Conservation (phyloP, 2,113 vertebrate species). For the Lepus timidus region DNA sequence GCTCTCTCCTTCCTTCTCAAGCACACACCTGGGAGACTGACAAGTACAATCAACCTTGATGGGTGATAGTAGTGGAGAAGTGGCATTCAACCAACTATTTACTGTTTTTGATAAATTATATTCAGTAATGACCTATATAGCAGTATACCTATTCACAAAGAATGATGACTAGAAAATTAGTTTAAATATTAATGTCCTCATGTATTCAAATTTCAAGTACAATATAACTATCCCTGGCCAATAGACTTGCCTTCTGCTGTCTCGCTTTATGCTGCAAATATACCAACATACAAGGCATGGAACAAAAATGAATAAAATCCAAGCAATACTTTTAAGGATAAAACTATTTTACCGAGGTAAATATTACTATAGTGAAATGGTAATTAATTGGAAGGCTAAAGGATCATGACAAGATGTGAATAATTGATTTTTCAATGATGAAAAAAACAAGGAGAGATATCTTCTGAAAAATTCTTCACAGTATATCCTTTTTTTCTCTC, state of each 20-base stretch:
- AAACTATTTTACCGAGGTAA: constrained; percentile 5
- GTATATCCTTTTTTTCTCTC: not conserved
- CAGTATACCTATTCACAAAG: not conserved
- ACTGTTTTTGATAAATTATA: constrained; percentile 4
- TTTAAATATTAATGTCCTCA: not conserved
- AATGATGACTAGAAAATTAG: not conserved
- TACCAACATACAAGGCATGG: not conserved
- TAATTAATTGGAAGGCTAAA: constrained; percentile 11
- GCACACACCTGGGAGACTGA: not conserved
- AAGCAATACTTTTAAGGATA: constrained; percentile 12
- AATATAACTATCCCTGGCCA: not conserved
- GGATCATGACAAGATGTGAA: not conserved
- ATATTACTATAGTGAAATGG: not conserved
- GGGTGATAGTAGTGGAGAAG: not conserved
- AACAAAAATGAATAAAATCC: constrained; percentile 8
- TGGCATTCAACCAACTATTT: not conserved
- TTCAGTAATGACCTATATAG: not conserved
- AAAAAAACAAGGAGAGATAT: not conserved
- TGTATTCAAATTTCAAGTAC: constrained; percentile 35
- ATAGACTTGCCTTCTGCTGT: not conserved
- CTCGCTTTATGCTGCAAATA: constrained; percentile 41
- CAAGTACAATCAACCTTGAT: constrained; percentile 34
- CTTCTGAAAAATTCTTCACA: constrained; percentile 26
- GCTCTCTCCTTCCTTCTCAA: not conserved
- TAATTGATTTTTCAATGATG: constrained; percentile 26